These are phyloP conservation scores for Bugula neritina DNA, from an alignment of 2,888 invertebrate genomes.

Conservation along the genomic window DNA sequence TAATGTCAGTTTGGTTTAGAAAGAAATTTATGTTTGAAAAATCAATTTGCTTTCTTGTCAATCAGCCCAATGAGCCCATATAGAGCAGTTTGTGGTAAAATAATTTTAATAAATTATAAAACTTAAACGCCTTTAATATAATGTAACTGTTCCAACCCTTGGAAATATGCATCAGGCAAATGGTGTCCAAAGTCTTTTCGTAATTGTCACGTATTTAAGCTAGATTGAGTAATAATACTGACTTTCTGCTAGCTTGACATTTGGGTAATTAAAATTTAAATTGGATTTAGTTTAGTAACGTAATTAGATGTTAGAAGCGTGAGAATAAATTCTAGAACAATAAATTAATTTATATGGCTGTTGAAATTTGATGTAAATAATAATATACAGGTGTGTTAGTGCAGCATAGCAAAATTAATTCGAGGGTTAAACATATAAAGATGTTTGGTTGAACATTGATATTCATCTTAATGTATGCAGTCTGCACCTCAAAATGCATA, in stretches of 20 bases:
- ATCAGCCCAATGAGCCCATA: too few relatives aligned
- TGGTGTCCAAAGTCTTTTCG: background rate
- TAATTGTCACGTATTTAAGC: background rate
- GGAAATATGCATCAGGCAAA: background rate
- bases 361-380: background rate
- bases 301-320: background rate
- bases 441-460: constrained; percentile 12
- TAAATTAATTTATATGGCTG: background rate
- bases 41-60: too few relatives aligned
- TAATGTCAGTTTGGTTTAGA: too few relatives aligned
- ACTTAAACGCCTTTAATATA: too few relatives aligned
- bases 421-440: constrained; percentile 12
- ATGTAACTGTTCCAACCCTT: background rate
- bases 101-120: too few relatives aligned
- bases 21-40: too few relatives aligned
- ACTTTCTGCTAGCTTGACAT: background rate
- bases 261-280: constrained; percentile 24
- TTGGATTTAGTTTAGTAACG: background rate
- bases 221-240: constrained; percentile 7
- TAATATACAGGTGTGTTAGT: constrained; percentile 3
- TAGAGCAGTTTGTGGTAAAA: too few relatives aligned
- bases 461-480: constrained; percentile 9
- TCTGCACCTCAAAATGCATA: constrained; percentile 24
- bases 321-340: background rate
- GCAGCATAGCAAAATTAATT: background rate